Evolutionary conservation across 1,140 invertebrate genomes (phyloP), one percentile per base, ranked within the genome.

Genomic region (Ostrea denselamellosa): DNA sequence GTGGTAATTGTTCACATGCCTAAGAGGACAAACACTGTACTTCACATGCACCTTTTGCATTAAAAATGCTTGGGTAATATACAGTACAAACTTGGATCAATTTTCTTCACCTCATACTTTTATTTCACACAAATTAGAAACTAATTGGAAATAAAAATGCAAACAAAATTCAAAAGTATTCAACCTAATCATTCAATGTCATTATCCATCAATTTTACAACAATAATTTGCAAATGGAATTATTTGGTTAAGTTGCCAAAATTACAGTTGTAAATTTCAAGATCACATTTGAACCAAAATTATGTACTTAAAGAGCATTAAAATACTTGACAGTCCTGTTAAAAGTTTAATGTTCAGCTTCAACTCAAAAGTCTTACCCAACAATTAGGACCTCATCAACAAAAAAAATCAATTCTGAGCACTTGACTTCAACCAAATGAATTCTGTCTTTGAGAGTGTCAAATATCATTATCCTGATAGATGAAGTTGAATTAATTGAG

Each of bases 221-320:
- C 28, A 25, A 25, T 77, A 77, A 77, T 77, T 77, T 77, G 68
- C 68, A 77, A 25, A 77, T 77, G 14, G 68, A 77, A 77, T 77
- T 28, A 77, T 34, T 34, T 14, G 28, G 25, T 28, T 28, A 77
- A 25, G 68, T 34, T 34, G 68, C 28, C 68, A 28, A 77, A 77
- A 77, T 77, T 77, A 77, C 68, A 77, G 68, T 77, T 77, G 68
- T 77, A 77, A 77, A 77, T 77, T 77, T 77, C 68, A 34, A 34
- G 12, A 34, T 2, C 25, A 34, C 68, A 77, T 77, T 34, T 77
- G 68, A 25, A 77, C 68, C 25, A 77, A 77, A 77, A 77, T 77
- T 77, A 77, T 77, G 14, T 77, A 28, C 25, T 12, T 77, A 25
- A 25, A 77, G 28, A 25, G 68, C 28, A 25, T 28, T 28, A 77